Conservation (phyloP, 2,888 invertebrate species). For the Agrotis ipsilon region DNA sequence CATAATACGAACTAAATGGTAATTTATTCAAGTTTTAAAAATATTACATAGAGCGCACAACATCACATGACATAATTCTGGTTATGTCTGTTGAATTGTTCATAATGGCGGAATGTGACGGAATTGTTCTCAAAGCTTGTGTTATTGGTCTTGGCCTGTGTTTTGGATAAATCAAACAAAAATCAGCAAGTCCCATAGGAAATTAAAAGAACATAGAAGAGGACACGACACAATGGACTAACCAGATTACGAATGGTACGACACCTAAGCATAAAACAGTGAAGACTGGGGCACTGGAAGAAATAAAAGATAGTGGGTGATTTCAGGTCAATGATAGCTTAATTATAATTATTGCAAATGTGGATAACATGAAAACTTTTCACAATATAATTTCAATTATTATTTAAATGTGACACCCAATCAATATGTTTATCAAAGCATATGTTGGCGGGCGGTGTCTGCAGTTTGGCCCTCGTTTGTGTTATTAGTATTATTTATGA, state of each 20-base stretch:
- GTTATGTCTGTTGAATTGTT: conserved; percentile 15
- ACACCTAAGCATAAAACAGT: background rate
- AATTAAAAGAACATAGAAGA: background rate
- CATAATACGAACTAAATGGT: background rate
- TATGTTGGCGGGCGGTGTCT: conserved; percentile 40
- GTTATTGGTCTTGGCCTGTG: conserved; percentile 1
- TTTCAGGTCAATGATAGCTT: background rate
- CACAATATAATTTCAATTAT: conserved; percentile 10
- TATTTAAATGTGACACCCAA: conserved; percentile 38
- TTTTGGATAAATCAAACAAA: background rate
- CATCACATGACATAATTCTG: conserved; percentile 7
- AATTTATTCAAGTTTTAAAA: conserved; percentile 14
- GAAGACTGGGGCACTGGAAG: background rate
- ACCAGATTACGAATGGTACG: background rate
- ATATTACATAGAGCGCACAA: conserved; percentile 17
- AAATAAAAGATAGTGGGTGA: background rate
- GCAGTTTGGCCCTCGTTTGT: conserved; percentile 32
- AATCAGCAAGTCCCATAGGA: background rate
- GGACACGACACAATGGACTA: background rate
- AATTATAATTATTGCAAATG: conserved; percentile 2
- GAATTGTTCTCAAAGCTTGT: conserved; percentile 23
- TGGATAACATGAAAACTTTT: background rate
- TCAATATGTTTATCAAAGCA: conserved; percentile 59
- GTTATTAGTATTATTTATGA: conserved; percentile 40
- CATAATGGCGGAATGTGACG: background rate